Conservation (phyloP, 2,797 vertebrate genomes). For the Pseudopleuronectes americanus region DNA sequence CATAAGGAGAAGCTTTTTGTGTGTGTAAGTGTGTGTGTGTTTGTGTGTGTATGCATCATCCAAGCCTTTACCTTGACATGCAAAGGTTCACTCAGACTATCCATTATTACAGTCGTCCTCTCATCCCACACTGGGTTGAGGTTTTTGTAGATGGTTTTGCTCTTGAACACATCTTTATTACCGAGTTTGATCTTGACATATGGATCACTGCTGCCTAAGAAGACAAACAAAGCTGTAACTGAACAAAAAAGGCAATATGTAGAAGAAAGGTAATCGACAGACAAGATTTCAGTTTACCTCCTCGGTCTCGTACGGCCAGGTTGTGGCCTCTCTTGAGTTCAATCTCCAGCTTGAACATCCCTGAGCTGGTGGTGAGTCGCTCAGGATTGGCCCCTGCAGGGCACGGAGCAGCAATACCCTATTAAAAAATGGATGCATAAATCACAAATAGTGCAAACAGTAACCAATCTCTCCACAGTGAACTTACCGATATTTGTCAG, state of each 20-base stretch:
- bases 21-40: not conserved
- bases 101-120: conserved; percentile 82
- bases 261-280: not conserved
- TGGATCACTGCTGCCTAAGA: conserved; percentile 91
- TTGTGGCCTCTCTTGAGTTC: conserved; percentile 89
- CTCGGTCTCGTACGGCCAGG: conserved; percentile 91
- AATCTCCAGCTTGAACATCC: conserved; percentile 90
- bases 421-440: not conserved
- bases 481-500: conserved; percentile 34
- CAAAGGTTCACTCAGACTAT: conserved; percentile 86
- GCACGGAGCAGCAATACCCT: conserved; percentile 78
- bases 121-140: conserved; percentile 97
- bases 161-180: conserved; percentile 93
- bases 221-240: not conserved
- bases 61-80: conserved; percentile 88
- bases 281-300: conserved; percentile 78
- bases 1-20: not conserved
- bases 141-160: conserved; percentile 92
- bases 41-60: conserved; percentile 5
- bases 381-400: conserved; percentile 72
- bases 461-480: no score
- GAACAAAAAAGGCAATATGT: not conserved
- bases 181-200: conserved; percentile 95
- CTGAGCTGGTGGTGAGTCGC: conserved; percentile 66
- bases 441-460: not conserved